Percentiles rank a stretch among this genome's conserved stretches.
These are phyloP conservation scores for Zaprionus gabonicus DNA, from an alignment of 1,140 invertebrate genomes.

Conservation along the genomic window DNA sequence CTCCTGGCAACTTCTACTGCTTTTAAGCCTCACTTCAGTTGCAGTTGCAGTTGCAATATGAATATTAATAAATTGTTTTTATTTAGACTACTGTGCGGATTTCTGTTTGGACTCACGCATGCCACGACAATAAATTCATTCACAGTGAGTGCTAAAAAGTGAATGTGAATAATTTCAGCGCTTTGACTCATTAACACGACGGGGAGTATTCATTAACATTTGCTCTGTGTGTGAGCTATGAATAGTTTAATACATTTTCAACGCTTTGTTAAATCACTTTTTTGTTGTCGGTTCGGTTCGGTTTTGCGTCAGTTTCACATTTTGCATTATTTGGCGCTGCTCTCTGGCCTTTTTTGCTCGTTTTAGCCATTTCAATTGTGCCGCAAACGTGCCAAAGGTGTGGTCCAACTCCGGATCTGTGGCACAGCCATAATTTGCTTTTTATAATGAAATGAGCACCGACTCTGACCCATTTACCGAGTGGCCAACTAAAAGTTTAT, in stretches of 20 bases:
- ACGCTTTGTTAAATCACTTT: conserved; percentile 44
- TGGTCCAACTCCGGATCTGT: conserved; percentile 25
- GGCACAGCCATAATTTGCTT: conserved; percentile 34
- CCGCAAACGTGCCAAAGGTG: conserved; percentile 48
- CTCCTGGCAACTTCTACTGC: not conserved
- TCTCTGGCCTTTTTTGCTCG: not conserved
- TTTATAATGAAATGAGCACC: conserved; percentile 24
- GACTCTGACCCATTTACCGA: conserved; percentile 19
- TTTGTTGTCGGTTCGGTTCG: not conserved
- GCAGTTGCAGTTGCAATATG: conserved; percentile 37
- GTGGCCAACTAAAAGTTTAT: not conserved
- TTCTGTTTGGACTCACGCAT: conserved; percentile 63
- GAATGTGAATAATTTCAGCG: conserved; percentile 79
- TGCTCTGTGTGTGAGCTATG: conserved; percentile 45
- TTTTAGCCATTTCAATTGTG: conserved; percentile 25
- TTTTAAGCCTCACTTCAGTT: not conserved
- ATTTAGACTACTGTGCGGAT: conserved; percentile 36
- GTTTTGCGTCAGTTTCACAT: not conserved
- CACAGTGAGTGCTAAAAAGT: conserved; percentile 65
- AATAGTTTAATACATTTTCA: conserved; percentile 58
- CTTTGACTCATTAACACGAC: conserved; percentile 77
- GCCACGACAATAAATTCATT: conserved; percentile 62
- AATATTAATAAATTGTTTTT: conserved; percentile 48
- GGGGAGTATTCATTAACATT: conserved; percentile 74
- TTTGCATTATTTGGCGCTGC: conserved; percentile 20